Percentiles rank a stretch among this genome's conserved stretches.
These are phyloP conservation scores for Drosophila serrata DNA, from an alignment of 1,140 invertebrate species.

Conservation along the genomic window DNA sequence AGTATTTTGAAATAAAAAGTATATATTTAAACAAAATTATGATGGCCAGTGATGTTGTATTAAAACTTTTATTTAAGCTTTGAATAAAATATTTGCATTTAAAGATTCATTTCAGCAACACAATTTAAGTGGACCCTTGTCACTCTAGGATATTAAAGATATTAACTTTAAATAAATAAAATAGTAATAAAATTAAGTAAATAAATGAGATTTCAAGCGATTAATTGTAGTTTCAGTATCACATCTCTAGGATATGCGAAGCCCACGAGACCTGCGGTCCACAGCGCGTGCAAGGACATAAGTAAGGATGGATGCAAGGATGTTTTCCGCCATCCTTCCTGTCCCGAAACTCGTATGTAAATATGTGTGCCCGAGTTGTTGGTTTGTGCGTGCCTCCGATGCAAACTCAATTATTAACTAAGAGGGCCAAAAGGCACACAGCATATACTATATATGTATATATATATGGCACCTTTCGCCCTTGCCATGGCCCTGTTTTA, in stretches of 20 bases:
- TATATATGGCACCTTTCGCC: constrained; percentile 56
- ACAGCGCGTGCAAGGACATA: constrained; percentile 63
- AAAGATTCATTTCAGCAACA: no score
- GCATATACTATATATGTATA: constrained; percentile 20
- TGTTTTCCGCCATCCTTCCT: constrained; percentile 28
- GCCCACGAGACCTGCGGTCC: constrained; percentile 17
- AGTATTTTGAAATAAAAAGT: not conserved
- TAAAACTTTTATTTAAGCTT: no score
- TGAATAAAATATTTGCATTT: no score
- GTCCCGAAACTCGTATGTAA: not conserved
- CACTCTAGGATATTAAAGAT: not conserved
- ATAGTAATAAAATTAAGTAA: no score
- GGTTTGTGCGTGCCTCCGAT: constrained; percentile 71
- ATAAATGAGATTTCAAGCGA: not conserved
- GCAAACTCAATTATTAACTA: constrained; percentile 82
- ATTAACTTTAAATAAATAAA: not conserved
- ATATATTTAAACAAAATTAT: no score
- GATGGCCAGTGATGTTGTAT: no score
- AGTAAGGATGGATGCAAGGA: constrained; percentile 54
- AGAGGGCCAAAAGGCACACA: constrained; percentile 54
- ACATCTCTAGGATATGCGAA: constrained; percentile 19
- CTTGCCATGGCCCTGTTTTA: constrained; percentile 40
- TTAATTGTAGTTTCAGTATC: not conserved
- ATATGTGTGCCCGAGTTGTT: constrained; percentile 33
- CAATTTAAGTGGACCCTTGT: no score